Evolutionary conservation across 2,113 vertebrate species (phyloP), one percentile per base, ranked within the genome.

Genomic region (Oryzias javanicus): DNA sequence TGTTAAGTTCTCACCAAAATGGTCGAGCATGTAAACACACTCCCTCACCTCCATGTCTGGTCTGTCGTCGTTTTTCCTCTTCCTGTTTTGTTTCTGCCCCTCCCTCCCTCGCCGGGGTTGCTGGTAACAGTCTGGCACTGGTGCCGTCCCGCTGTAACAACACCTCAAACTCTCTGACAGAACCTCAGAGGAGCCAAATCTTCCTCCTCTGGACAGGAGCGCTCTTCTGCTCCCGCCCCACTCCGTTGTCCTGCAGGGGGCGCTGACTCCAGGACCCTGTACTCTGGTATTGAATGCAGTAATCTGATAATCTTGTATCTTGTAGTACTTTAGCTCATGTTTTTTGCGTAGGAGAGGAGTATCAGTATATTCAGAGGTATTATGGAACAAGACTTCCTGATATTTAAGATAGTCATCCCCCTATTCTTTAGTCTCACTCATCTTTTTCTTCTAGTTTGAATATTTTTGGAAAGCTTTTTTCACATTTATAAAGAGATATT

Each of bases 401-500:
- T 88, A 88, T 86, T 90, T 88, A 87, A 87, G 74, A 82, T 84
- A 70, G 72, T 76, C 76, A 70, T 62, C 44, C 54, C 47, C 82
- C 70, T 67, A 80, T 68, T 48, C 73, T 62, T 61, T 55, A 58
- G 65, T 81, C 74, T 63, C 78, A 57, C 78, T 70, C 63, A 67
- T 67, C 70, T 85, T 84, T 84, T 81, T 76, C 67, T 80, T 77
- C 80, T 62, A 63, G 85, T 83, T 86, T 81, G 75, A 51, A 84
- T 78, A 74, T 82, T 86, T 88, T 78, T 70, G 80, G 79, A 61
- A 83, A 70, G 65, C 89, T 84, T 67, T 87, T 89, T 82, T 85
- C 63, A 75, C 70, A 80, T 79, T 83, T 76, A 92, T 89, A 92
- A 91, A 92, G 89, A 91, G 86, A 91, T 91, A 90, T 91, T 92